Conservation (phyloP, 1,140 invertebrate species). For the Delia radicum region DNA sequence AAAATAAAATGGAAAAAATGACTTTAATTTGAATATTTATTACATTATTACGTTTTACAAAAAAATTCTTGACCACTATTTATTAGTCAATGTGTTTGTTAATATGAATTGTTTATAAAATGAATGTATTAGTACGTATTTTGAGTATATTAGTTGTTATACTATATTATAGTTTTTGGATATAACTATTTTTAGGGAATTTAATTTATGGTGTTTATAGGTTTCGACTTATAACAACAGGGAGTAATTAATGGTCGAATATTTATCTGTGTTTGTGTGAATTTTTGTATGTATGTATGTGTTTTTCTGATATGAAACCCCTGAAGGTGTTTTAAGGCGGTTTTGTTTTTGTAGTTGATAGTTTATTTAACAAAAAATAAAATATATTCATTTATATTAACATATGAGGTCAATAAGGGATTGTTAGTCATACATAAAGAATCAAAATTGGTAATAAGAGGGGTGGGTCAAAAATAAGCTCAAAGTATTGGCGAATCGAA, state of each 20-base stretch:
- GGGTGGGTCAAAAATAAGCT: too few relatives aligned
- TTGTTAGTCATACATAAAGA: slow-evolving; percentile 9
- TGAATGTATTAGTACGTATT: neutral
- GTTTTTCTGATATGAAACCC: neutral
- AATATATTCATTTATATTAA: too few relatives aligned
- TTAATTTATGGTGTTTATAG: slow-evolving; percentile 19
- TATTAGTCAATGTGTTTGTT: neutral
- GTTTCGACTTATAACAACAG: slow-evolving; percentile 20
- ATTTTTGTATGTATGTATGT: neutral
- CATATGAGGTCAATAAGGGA: slow-evolving; percentile 20
- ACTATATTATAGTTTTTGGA: neutral
- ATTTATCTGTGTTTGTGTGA: neutral
- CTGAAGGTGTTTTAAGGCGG: slow-evolving; percentile 8
- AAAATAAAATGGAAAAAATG: neutral
- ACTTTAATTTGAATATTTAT: slow-evolving; percentile 20
- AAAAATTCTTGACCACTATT: neutral
- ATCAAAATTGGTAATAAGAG: too few relatives aligned
- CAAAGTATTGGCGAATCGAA: too few relatives aligned
- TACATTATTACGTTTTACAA: slow-evolving; percentile 9
- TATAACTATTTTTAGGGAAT: slow-evolving; percentile 7
- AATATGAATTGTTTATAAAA: too few relatives aligned
- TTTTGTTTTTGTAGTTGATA: neutral
- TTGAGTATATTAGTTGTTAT: neutral
- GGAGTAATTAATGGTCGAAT: slow-evolving; percentile 19
- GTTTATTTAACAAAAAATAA: neutral